These are phyloP conservation scores for Drosophila neonasuta DNA, from an alignment of 2,888 invertebrate genomes.

Conservation along the genomic window DNA sequence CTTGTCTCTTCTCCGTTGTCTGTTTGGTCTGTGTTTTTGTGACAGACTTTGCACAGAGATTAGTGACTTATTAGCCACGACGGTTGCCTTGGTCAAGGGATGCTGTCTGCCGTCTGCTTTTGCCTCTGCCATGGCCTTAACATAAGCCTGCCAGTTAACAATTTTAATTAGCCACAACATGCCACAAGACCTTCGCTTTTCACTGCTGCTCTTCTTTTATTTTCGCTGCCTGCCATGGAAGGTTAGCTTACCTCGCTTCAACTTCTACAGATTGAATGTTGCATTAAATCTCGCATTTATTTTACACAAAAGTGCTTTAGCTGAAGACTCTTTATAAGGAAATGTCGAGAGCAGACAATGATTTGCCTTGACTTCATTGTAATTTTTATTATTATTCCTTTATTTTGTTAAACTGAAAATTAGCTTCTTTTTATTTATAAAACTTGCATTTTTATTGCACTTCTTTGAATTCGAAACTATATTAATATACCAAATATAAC, in stretches of 20 bases:
- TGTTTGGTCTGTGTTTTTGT: background rate
- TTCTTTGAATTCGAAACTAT: too few relatives aligned
- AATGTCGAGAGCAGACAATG: too few relatives aligned
- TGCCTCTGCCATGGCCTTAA: slow-evolving; percentile 40
- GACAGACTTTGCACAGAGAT: slow-evolving; percentile 60
- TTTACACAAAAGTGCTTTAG: background rate
- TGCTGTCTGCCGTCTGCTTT: slow-evolving; percentile 29
- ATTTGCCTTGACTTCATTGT: too few relatives aligned
- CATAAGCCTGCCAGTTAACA: slow-evolving; percentile 40
- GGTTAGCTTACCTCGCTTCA: background rate
- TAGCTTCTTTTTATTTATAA: too few relatives aligned
- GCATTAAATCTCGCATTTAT: background rate
- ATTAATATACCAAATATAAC: too few relatives aligned
- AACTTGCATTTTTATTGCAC: too few relatives aligned
- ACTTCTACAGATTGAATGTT: background rate
- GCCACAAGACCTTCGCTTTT: slow-evolving; percentile 18
- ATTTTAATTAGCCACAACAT: slow-evolving; percentile 34
- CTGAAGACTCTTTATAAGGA: too few relatives aligned
- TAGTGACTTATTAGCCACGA: slow-evolving; percentile 57
- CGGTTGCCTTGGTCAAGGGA: slow-evolving; percentile 50
- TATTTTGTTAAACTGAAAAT: too few relatives aligned
- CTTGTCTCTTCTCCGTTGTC: too few relatives aligned
- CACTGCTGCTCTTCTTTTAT: background rate
- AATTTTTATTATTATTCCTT: too few relatives aligned
- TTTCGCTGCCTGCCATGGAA: background rate